A percentile compares a stretch with the other conserved stretches of the same genome.
These are phyloP conservation scores for Electrona antarctica DNA, from an alignment of 2,113 vertebrate genomes.

Conservation along the genomic window DNA sequence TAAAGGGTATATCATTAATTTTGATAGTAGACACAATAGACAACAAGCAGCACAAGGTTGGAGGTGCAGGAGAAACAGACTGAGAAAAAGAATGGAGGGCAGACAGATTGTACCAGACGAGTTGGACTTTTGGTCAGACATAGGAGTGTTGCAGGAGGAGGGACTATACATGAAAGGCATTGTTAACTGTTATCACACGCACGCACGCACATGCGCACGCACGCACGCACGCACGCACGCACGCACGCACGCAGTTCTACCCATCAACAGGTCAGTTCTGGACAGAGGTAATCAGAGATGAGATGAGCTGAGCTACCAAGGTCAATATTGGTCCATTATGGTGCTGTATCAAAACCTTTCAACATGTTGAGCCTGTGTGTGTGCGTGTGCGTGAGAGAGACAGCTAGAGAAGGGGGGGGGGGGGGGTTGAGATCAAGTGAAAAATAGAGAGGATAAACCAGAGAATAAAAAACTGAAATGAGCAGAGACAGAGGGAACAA, in stretches of 20 bases:
- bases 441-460: background rate
- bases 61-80: background rate
- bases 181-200: constrained; percentile 21
- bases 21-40: too few species aligned
- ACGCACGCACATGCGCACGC: background rate
- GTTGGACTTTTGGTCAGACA: constrained; percentile 39
- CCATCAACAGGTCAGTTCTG: constrained; percentile 48
- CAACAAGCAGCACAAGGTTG: too few species aligned
- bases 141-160: background rate
- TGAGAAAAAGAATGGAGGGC: constrained; percentile 15
- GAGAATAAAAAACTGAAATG: background rate
- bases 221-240: background rate
- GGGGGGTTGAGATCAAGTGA: background rate
- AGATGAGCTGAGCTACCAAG: constrained; percentile 40
- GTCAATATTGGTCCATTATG: constrained; percentile 72
- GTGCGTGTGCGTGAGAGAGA: background rate
- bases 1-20: too few species aligned
- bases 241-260: constrained; percentile 40
- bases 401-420: background rate
- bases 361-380: constrained; percentile 3
- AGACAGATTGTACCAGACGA: constrained; percentile 22
- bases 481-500: too few species aligned
- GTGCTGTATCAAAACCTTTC: constrained; percentile 53
- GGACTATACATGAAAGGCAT: constrained; percentile 13
- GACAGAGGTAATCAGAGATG: constrained; percentile 12